Evolutionary conservation across 2,797 vertebrate genomes (phyloP).

Genomic region (Apogon talboti): DNA sequence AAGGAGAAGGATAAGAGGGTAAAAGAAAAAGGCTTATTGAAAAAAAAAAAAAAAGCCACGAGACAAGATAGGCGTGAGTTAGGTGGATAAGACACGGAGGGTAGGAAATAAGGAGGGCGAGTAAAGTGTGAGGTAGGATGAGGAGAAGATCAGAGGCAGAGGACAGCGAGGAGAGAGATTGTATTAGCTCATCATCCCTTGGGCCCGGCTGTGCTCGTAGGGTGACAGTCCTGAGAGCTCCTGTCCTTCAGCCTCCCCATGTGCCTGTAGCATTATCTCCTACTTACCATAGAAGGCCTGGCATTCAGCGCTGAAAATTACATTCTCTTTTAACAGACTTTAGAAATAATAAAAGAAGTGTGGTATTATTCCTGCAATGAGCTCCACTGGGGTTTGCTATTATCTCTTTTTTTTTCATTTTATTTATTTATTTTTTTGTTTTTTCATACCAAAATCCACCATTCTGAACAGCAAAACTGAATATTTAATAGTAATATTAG

Average conservation of each 20-base stretch:
- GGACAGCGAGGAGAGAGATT: slow-evolving; percentile 69
- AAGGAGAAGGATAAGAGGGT: slow-evolving; percentile 52
- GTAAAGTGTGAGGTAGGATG: slow-evolving; percentile 53
- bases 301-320: slow-evolving; percentile 47
- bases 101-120: slow-evolving; percentile 58
- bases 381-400: slow-evolving; percentile 10
- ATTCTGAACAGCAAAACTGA: slow-evolving; percentile 7
- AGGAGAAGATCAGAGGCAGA: slow-evolving; percentile 67
- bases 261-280: slow-evolving; percentile 62
- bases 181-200: slow-evolving; percentile 71
- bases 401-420: slow-evolving; percentile 33
- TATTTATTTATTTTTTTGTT: too few relatives aligned
- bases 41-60: slow-evolving; percentile 37
- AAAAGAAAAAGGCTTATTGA: slow-evolving; percentile 54
- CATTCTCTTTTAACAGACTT: slow-evolving; percentile 19
- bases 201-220: slow-evolving; percentile 63
- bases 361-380: slow-evolving; percentile 13
- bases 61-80: slow-evolving; percentile 44
- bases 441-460: slow-evolving; percentile 21
- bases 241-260: slow-evolving; percentile 71
- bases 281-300: slow-evolving; percentile 53
- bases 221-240: slow-evolving; percentile 72
- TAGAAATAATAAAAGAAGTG: slow-evolving; percentile 23
- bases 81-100: slow-evolving; percentile 53
- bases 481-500: slow-evolving; percentile 1